Base-by-base conservation (phyloP, 2,797 vertebrate genomes). In the Syndactyla subalaris region DNA sequence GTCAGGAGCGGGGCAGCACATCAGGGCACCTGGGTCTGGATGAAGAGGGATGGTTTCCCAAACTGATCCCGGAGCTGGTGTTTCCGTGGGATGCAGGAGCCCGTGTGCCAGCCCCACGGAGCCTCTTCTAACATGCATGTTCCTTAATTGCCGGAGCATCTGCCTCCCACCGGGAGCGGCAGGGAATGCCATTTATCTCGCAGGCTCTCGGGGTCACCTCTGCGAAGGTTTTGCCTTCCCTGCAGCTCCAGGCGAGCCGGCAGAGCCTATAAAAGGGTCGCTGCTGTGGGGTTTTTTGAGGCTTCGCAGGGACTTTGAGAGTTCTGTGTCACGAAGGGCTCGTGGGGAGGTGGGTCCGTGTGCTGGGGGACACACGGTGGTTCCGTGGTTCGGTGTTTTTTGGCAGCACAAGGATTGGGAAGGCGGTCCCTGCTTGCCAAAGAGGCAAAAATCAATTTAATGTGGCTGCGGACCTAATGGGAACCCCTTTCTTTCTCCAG, bases 1-100 rank as follows among this genome's bases (percentile, higher is more conserved):
- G 0, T 5, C 26, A 27, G 52, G n/a, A 67, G 43, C 7, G 38
- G 23, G 1, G 43, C 2, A 7, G 22, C 2, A 13, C 1, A 0
- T 12, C 13, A 14, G 52, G 20, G 32, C 45, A 72, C 36, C 58
- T 0, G 0, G 4, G 20, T 11, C 3, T 0, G 51, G 22, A 6
- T 10, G 54, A 4, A 20, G 46, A 15, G 3, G 17, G 29, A 10
- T 15, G 57, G 2, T 0, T 62, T 67, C 62, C 30, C 62, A 36
- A 10, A 12, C 17, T 14, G n/a, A 27, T 63, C 21, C 29, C 6
- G 39, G 18, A 73, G 23, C 29, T 10, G 24, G 4, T 49, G 12
- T 15, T 36, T 12, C 26, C 45, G 55, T 24, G 10, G 7, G 13
- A 67, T 39, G 39, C 39, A 0, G 17, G 23, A 95, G 30, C 67